Conservation (phyloP, 2,888 invertebrate genomes). For the Xanthia togata region DNA sequence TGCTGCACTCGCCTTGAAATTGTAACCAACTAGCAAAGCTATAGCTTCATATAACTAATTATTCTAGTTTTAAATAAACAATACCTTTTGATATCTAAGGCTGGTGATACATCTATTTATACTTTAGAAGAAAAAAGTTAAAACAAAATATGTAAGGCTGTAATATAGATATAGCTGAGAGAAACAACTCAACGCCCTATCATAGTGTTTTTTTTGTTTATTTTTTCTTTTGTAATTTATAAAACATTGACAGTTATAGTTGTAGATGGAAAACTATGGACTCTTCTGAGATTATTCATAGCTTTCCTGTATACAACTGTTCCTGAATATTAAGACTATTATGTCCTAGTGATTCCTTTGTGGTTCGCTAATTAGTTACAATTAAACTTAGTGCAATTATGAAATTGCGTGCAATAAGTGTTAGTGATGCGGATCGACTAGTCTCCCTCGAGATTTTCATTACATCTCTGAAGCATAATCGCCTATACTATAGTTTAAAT, state of each 20-base stretch:
- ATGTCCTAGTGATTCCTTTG: constrained; percentile 63
- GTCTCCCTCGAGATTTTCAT: not conserved
- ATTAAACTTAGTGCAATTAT: constrained; percentile 67
- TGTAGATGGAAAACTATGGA: constrained; percentile 58
- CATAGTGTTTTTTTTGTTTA: constrained; percentile 68
- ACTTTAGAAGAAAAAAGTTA: constrained; percentile 67
- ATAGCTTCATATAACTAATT: constrained; percentile 68
- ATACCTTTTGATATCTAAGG: constrained; percentile 80
- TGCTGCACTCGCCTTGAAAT: constrained; percentile 26
- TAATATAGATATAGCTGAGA: constrained; percentile 77
- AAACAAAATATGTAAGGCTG: constrained; percentile 78
- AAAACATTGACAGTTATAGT: constrained; percentile 55
- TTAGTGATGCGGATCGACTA: constrained; percentile 53
- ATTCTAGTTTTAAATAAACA: constrained; percentile 66
- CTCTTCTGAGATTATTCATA: constrained; percentile 53
- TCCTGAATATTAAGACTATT: constrained; percentile 60
- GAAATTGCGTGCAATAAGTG: constrained; percentile 66
- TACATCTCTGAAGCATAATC: constrained; percentile 10
- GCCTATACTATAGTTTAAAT: not conserved
- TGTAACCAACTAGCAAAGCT: constrained; percentile 71
- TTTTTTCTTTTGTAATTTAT: constrained; percentile 66
- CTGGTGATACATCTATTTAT: constrained; percentile 86
- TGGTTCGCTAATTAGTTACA: constrained; percentile 68
- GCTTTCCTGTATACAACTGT: constrained; percentile 56
- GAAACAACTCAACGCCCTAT: constrained; percentile 83